Base-by-base conservation (phyloP, 2,797 vertebrate genomes). In the Coluber constrictor region DNA sequence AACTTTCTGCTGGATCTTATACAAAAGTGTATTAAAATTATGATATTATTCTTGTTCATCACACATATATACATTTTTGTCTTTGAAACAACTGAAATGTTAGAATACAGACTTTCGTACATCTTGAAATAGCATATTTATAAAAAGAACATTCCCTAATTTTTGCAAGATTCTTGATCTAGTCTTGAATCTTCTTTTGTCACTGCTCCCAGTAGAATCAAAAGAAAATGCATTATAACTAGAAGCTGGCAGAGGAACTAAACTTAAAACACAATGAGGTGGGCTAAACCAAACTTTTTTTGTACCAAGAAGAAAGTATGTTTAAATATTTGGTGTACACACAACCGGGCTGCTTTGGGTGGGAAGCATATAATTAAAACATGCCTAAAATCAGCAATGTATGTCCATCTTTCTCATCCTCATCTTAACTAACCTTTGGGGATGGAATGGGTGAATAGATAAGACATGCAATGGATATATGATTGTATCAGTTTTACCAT, bases 101-200 rank as follows among this genome's bases (percentile, higher is more conserved):
- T 92, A 12, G 27, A 60, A 89, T 86, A 43, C 61, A 55, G 55
- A 61, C 23, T 37, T 92, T 54, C 4, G 16, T 83, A 61, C 7
- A 63, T 70, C 32, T 59, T 88, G n/a, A 43, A 57, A 57, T 29
- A 57, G 8, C 29, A 55, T 87, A 47, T 93, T 93, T 90, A 18
- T 32, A 56, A 51, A 92, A 92, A 55, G 61, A 90, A 63, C 43
- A 86, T 55, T 16, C 27, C 63, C 83, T 25, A 86, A 56, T 29
- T 87, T 86, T 51, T 93, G 59, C 11, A 87, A 56, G 89, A 74
- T 90, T 60, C 79, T 74, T 51, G 54, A 59, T 23, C 0, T 51
- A 51, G 25, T 90, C 32, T 79, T 92, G n/a, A 70, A 51, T 55
- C 59, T 86, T 87, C 86, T 93, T 90, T 93, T 70, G 37, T 37